Evolutionary conservation across 2,797 vertebrate species (phyloP).

Genomic region (Saxicola maurus): DNA sequence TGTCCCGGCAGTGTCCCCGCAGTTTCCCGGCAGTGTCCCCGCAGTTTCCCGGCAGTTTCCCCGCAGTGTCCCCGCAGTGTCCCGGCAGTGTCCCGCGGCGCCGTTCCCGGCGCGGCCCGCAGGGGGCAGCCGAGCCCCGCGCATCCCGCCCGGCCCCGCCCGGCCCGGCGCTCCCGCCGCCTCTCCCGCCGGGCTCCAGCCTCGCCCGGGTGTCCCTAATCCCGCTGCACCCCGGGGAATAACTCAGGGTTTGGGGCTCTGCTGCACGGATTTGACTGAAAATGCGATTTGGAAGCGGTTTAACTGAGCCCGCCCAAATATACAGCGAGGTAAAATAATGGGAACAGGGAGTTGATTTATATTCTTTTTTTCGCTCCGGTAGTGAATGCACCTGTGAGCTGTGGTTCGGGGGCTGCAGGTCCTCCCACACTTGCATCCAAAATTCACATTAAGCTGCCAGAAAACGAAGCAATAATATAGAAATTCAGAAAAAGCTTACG

Average conservation of each 20-base stretch:
- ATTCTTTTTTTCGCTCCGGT: accelerated
- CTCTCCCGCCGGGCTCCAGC: accelerated
- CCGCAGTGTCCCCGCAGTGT: no score
- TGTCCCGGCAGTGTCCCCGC: neutral
- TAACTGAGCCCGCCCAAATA: neutral
- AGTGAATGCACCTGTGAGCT: accelerated
- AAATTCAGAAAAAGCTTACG: accelerated
- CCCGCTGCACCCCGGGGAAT: accelerated
- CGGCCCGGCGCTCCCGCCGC: neutral
- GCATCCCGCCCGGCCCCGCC: neutral
- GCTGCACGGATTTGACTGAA: neutral
- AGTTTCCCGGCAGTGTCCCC: accelerated
- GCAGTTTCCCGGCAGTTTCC: neutral
- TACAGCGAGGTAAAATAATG: accelerated
- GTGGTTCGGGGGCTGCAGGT: accelerated
- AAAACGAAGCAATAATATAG: neutral
- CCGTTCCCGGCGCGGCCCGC: neutral
- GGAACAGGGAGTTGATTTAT: neutral
- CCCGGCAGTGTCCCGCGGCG: neutral
- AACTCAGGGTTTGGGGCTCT: accelerated
- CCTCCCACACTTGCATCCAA: accelerated
- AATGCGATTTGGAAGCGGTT: neutral
- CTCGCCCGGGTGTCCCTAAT: accelerated
- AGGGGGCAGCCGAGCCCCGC: neutral
- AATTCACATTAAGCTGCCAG: neutral